These are phyloP conservation scores for Plebejus melissa DNA, from an alignment of 2,888 invertebrate genomes.

Conservation along the genomic window DNA sequence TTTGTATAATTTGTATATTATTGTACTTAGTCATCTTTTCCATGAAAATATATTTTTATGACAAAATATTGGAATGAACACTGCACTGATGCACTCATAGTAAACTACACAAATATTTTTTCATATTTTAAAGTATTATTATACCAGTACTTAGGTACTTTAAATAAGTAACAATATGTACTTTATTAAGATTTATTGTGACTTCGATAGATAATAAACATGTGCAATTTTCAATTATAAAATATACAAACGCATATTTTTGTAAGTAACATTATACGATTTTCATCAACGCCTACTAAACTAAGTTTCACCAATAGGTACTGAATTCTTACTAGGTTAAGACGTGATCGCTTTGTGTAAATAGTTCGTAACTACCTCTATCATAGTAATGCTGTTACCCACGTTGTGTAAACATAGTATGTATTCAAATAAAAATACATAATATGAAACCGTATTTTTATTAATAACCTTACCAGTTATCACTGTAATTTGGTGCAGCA, in stretches of 20 bases:
- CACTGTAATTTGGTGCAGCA: too few species aligned
- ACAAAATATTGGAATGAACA: neutral
- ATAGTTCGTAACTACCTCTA: slow-evolving; percentile 18
- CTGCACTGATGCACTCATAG: neutral
- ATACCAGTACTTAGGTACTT: neutral
- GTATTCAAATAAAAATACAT: slow-evolving; percentile 11
- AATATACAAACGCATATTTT: neutral
- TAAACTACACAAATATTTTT: neutral
- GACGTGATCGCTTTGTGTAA: neutral
- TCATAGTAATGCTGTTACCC: slow-evolving; percentile 7
- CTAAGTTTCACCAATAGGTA: neutral
- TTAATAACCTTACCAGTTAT: neutral
- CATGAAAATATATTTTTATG: neutral
- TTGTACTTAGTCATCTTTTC: neutral
- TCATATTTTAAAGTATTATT: neutral
- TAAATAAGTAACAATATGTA: neutral
- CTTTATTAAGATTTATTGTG: neutral
- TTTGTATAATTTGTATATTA: neutral
- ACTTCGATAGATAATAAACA: neutral
- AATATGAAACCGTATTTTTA: slow-evolving; percentile 3
- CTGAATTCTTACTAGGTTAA: neutral
- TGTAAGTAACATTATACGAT: neutral
- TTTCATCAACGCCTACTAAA: neutral
- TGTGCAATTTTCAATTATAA: neutral
- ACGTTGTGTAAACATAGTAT: neutral